Base-by-base conservation (phyloP, 1,140 invertebrate species). In the Apis laboriosa region DNA sequence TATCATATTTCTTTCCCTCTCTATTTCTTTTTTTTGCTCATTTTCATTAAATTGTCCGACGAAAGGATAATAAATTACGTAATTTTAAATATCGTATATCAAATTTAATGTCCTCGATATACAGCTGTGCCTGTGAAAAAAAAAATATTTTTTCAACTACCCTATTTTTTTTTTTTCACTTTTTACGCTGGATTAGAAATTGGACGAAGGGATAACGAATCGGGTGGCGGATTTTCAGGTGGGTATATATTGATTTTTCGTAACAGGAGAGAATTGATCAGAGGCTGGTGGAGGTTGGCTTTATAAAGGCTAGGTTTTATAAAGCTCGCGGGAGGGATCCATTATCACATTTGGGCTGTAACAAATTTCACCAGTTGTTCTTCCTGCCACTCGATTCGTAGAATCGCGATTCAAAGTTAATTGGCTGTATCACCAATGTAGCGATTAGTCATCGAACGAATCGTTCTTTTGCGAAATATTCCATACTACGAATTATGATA, bases 351-450 rank as follows among this genome's bases (percentile, higher is more conserved):
- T 56, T 43, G 28, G 21, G 12, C 28, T 13, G 9, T 58, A 17
- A 21, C 24, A 58, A 58, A 56, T 63, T 53, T 76, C 4, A 19
- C 11, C 4, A 34, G n/a, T 12, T 51, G 51, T 34, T 77, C n/a
- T 55, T 34, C 19, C 13, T 19, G 12, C 9, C 53, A 34, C 13
- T 43, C 64, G 34, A 49, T 56, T 49, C 34, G 53, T 13, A 60
- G 11, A 43, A 7, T 49, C 63, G 71, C 61, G 61, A 83, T 68
- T 80, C 63, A 63, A 63, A 80, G 24, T 60, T 80, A 73, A 80
- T 72, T 80, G 58, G 58, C 55, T 55, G 34, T 49, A 13, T 24
- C 21, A 17, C 28, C 17, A 24, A 24, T 24, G 24, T 24, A 24
- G 67, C 8, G 51, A 58, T 66, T 67, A 28, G 53, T n/a, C 51